Percentiles rank a stretch among this genome's conserved stretches.
Conservation (phyloP, 1,140 invertebrate species). For the Drosophila tropicalis region DNA sequence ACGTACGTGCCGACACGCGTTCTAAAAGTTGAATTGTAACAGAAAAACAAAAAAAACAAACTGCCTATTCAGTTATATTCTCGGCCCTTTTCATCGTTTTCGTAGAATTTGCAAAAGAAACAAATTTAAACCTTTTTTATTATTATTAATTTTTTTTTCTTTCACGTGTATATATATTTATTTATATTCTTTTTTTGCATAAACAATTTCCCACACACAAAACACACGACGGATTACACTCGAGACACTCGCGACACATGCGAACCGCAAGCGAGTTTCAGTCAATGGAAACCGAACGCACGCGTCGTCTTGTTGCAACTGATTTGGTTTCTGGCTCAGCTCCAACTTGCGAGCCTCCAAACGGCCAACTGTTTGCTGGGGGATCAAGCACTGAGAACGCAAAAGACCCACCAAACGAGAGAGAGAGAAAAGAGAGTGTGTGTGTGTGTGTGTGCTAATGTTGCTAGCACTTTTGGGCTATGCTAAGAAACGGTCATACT, state of each 20-base stretch:
- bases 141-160: constrained; percentile 20
- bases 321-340: constrained; percentile 37
- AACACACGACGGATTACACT: constrained; percentile 26
- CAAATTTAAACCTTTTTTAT: constrained; percentile 22
- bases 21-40: not conserved
- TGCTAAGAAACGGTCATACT: not conserved
- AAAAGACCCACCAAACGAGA: not conserved
- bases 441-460: not conserved
- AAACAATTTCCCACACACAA: constrained; percentile 63
- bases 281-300: constrained; percentile 62
- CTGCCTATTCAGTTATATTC: constrained; percentile 9
- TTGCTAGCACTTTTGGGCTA: not conserved
- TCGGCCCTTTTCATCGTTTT: constrained; percentile 49
- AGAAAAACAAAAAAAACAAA: constrained; percentile 6
- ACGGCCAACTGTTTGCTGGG: not conserved
- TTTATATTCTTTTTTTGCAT: constrained; percentile 50
- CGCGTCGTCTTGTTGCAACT: constrained; percentile 62
- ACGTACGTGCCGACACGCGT: constrained; percentile 38
- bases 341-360: constrained; percentile 20
- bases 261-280: constrained; percentile 46
- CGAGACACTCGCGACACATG: constrained; percentile 29
- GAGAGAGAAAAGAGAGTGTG: not conserved
- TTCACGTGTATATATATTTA: constrained; percentile 13
- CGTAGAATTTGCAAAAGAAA: constrained; percentile 50
- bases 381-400: constrained; percentile 4